These are phyloP conservation scores for Macropus fuliginosus DNA, from an alignment of 2,797 vertebrate species.

Conservation along the genomic window DNA sequence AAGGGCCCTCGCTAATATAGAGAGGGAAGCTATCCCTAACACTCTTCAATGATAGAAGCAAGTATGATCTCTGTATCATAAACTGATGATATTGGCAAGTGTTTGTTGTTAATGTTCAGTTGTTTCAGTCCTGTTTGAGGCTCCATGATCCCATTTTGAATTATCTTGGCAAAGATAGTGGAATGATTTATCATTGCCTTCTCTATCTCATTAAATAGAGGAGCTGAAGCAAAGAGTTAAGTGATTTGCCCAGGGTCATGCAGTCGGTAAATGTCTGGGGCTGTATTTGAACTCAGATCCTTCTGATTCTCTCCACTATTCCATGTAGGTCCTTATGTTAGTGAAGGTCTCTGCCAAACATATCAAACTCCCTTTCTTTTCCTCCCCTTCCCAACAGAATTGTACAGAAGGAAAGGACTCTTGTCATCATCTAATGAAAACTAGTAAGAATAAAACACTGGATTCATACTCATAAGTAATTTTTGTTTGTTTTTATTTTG, in stretches of 20 bases:
- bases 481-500: background rate
- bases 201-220: rapidly evolving
- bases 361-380: background rate
- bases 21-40: too few relatives aligned
- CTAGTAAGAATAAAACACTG: background rate
- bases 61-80: background rate
- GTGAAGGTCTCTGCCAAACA: background rate
- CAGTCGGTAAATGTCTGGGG: background rate
- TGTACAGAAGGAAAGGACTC: background rate
- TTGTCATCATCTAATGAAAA: background rate
- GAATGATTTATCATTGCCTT: background rate
- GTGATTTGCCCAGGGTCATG: background rate
- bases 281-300: background rate
- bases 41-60: background rate
- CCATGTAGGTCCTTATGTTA: background rate
- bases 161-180: background rate
- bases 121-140: background rate
- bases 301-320: background rate
- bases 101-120: background rate
- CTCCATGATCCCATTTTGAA: background rate
- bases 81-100: background rate
- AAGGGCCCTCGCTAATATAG: background rate
- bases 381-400: background rate
- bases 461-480: background rate
- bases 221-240: background rate